Evolutionary conservation across 64 coral and sea anemone genomes (phyloP).

Genomic region (Montipora foliosa): DNA sequence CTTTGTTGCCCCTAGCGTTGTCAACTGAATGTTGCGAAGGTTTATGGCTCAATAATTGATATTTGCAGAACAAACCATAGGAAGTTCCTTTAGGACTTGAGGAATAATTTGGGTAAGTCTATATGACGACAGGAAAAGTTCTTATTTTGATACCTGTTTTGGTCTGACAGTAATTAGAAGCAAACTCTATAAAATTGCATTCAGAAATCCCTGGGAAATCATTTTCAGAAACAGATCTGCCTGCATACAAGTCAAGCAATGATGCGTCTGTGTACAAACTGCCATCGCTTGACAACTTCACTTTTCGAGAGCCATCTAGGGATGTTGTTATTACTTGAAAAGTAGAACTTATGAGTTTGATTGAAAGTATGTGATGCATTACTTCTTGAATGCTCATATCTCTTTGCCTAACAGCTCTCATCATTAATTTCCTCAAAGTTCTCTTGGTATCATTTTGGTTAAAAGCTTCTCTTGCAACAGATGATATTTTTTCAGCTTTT

Average conservation of each 20-base stretch:
- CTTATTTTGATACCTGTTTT: conserved; percentile 30
- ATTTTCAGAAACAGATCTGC: neutral
- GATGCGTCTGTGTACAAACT: too few species aligned
- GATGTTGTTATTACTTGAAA: too few species aligned
- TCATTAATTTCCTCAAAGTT: too few species aligned
- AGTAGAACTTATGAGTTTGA: too few species aligned
- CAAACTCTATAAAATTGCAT: conserved; percentile 48
- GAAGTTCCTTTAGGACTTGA: neutral
- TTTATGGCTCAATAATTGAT: conserved; percentile 55
- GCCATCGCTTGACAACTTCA: too few species aligned
- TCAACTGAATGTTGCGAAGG: conserved; percentile 60
- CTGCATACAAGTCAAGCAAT: conserved; percentile 25
- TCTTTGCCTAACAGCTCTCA: too few species aligned
- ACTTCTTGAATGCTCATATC: too few species aligned
- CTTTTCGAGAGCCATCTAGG: too few species aligned
- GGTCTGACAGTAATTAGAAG: conserved; percentile 26
- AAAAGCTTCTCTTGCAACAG: too few species aligned
- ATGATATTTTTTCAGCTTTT: too few species aligned
- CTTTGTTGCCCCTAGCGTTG: conserved; percentile 43
- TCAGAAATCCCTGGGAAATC: conserved; percentile 17
- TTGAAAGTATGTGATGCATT: too few species aligned
- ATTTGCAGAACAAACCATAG: conserved; percentile 32
- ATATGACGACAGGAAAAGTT: conserved; percentile 28
- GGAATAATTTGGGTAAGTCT: conserved; percentile 40
- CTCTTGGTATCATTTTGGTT: too few species aligned